A percentile compares a stretch with the other conserved stretches of the same genome.
Evolutionary conservation across 2,113 vertebrate genomes (phyloP).

Genomic region (Nerophis ophidion): DNA sequence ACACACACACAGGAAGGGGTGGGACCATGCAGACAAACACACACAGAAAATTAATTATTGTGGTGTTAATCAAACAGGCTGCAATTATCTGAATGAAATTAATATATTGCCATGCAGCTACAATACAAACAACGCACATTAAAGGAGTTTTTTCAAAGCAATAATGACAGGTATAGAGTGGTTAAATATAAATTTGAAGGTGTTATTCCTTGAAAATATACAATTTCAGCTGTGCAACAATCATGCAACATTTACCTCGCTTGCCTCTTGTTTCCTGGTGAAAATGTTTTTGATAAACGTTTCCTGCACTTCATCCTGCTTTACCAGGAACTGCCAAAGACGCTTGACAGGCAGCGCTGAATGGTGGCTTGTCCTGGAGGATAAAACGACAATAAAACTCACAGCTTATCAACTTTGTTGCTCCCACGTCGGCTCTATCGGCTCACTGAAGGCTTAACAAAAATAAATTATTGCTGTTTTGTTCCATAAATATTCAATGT

Average conservation of each 20-base stretch:
- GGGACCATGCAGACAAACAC: conserved; percentile 60
- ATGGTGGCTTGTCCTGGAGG: conserved; percentile 78
- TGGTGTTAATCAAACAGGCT: conserved; percentile 57
- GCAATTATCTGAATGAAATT: conserved; percentile 40
- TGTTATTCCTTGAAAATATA: conserved; percentile 34
- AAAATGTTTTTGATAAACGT: conserved; percentile 98
- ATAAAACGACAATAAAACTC: background rate
- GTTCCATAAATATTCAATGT: conserved; percentile 16
- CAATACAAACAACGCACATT: conserved; percentile 11
- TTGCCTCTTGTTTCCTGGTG: conserved; percentile 81
- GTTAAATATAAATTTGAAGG: conserved; percentile 21
- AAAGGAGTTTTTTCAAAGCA: conserved; percentile 13
- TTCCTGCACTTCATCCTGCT: conserved; percentile 92
- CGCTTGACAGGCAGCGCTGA: conserved; percentile 84
- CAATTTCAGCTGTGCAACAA: conserved; percentile 10
- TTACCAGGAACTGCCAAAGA: conserved; percentile 93
- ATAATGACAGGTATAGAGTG: conserved; percentile 15
- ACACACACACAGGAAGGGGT: conserved; percentile 55
- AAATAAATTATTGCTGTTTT: conserved; percentile 12
- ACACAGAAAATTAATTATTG: conserved; percentile 50
- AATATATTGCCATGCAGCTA: conserved; percentile 29
- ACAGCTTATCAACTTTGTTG: conserved; percentile 1
- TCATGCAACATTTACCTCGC: conserved; percentile 72
- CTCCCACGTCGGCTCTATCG: conserved; percentile 9
- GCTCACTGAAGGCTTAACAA: conserved; percentile 13